A percentile compares a stretch with the other conserved stretches of the same genome.
Conservation (phyloP, 2,888 invertebrate genomes). For the Andrena praecox region DNA sequence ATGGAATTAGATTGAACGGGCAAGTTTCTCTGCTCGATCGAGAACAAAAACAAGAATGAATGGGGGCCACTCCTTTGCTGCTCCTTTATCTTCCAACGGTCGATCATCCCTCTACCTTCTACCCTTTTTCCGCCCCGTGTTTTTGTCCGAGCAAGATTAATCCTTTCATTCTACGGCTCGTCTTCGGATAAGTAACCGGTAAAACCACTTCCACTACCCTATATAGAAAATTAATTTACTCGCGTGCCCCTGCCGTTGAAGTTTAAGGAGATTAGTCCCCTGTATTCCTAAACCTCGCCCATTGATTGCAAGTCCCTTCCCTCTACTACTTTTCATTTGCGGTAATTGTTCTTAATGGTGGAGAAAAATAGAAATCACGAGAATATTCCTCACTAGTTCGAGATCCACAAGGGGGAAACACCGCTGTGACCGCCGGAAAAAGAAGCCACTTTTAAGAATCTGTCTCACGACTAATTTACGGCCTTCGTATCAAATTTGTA, state of each 20-base stretch:
- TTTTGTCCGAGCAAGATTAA: conserved; percentile 46
- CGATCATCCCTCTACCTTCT: conserved; percentile 23
- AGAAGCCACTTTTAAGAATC: too few relatives aligned
- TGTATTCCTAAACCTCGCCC: too few relatives aligned
- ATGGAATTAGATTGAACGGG: conserved; percentile 57
- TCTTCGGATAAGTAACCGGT: conserved; percentile 28
- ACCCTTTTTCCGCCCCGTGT: conserved; percentile 16
- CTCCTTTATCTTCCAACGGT: conserved; percentile 43
- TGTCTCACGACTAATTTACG: too few relatives aligned
- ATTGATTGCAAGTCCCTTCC: too few relatives aligned
- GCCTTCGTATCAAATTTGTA: too few relatives aligned
- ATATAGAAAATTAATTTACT: conserved; percentile 23
- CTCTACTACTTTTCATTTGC: too few relatives aligned
- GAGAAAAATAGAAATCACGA: too few relatives aligned
- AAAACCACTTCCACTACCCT: conserved; percentile 13
- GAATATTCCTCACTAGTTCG: too few relatives aligned
- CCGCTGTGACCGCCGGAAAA: too few relatives aligned
- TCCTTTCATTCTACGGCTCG: conserved; percentile 47
- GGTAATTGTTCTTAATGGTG: too few relatives aligned
- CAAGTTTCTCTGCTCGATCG: conserved; percentile 34
- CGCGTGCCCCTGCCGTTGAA: neutral
- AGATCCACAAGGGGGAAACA: too few relatives aligned
- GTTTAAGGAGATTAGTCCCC: too few relatives aligned
- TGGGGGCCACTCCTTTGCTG: conserved; percentile 8
- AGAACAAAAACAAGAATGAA: conserved; percentile 52